Base-by-base conservation (phyloP, 1,140 invertebrate genomes). In the Gonioctena quinquepunctata region DNA sequence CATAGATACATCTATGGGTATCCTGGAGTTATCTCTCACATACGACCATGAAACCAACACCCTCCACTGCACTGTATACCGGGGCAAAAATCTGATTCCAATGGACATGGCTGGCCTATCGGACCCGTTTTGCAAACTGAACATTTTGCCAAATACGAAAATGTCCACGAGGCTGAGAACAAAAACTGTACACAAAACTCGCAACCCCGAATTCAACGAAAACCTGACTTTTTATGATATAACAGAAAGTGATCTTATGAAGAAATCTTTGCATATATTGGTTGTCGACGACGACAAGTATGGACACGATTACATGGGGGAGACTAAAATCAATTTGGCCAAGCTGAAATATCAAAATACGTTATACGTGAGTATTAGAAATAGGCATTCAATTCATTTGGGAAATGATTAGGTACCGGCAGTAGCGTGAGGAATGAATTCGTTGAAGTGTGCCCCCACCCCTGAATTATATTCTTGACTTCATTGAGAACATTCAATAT, bases 181-280 rank as follows among this genome's bases (percentile, higher is more conserved):
- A 13, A 66, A 66, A 66, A 66, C 63, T 6, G 63, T 66, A 92
- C 56, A 96, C 94, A 0, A 94, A 94, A 83, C 63, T 0, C 87
- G 94, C 74, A 95, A 97, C 85, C 96, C 96, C 0, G 94, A 96
- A 82, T 98, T 96, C 85, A 96, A 97, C 82, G 96, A 98, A 84
- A 94, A 92, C 0, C 83, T 97, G 4, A 93, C 93, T 56, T 97
- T 97, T 83, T 94, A 96, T 79, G 94, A 95, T 56, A 90, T 96
- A 28, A 92, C 89, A 54, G 91, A 94, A 76, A 89, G 92, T 61
- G 92, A 96, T 83, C 85, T 95, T 79, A 76, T 85, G 66, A 86
- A 85, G 21, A 93, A 93, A 76, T 89, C 90, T 0, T 83, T 96
- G 28, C 89, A 94, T 81, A 90, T 92, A 11, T 84, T 90, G 3